Percentiles rank a stretch among this genome's conserved stretches.
Conservation (phyloP, 2,113 vertebrate species). For the Benitochromis conjunctus region DNA sequence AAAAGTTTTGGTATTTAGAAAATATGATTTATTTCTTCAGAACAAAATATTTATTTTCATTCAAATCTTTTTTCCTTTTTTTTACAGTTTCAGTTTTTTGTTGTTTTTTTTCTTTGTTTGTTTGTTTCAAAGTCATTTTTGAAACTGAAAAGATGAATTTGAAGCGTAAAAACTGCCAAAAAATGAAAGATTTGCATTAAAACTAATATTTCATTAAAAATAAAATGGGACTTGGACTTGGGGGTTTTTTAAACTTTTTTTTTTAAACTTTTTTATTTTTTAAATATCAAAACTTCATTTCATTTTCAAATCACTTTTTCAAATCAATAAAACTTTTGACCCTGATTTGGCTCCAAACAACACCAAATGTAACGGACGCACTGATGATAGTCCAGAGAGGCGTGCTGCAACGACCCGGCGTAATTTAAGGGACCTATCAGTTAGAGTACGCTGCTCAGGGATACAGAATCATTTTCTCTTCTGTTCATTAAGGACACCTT, state of each 20-base stretch:
- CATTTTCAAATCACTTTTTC: neutral
- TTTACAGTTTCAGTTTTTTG: too few species aligned
- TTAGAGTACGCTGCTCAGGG: neutral
- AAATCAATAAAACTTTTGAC: neutral
- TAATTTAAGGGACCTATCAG: neutral
- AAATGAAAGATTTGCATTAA: too few species aligned
- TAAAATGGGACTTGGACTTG: too few species aligned
- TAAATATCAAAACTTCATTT: too few species aligned
- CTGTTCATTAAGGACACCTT: neutral
- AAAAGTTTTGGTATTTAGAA: neutral
- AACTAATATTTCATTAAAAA: too few species aligned
- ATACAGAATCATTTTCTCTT: neutral
- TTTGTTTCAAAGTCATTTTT: too few species aligned
- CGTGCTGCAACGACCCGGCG: accelerated
- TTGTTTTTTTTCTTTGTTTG: too few species aligned
- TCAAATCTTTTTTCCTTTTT: neutral
- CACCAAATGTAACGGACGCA: neutral
- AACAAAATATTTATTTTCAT: accelerated
- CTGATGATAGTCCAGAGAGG: neutral
- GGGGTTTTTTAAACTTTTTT: too few species aligned
- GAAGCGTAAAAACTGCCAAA: too few species aligned
- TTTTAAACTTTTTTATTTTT: too few species aligned
- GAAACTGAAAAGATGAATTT: too few species aligned
- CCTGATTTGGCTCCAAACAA: neutral
- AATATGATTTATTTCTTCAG: accelerated